Conservation (phyloP, 2,888 invertebrate genomes). For the Eurytoma californica region DNA sequence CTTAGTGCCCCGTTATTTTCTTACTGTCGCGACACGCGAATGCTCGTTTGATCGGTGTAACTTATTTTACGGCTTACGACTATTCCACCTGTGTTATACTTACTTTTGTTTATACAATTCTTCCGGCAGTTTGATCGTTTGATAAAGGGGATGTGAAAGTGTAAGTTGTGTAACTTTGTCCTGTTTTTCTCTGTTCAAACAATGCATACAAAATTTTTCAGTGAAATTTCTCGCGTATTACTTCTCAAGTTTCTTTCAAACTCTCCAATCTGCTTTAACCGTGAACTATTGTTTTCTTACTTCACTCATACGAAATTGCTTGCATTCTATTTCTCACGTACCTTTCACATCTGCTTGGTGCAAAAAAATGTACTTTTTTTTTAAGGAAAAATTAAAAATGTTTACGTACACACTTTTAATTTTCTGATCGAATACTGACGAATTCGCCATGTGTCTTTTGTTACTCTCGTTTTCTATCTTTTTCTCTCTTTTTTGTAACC, state of each 20-base stretch:
- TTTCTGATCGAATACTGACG: neutral
- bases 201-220: no score
- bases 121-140: conserved; percentile 1
- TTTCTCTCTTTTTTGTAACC: conserved; percentile 74
- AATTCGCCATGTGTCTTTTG: conserved; percentile 18
- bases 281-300: neutral
- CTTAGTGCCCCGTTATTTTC: neutral
- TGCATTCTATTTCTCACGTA: neutral
- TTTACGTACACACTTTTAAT: neutral
- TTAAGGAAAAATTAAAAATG: neutral
- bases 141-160: conserved; percentile 15
- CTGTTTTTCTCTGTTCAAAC: no score
- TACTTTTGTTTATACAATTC: conserved; percentile 3
- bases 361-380: neutral
- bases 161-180: neutral
- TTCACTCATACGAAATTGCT: no score
- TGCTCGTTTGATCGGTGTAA: conserved; percentile 8
- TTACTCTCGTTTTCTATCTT: conserved; percentile 44
- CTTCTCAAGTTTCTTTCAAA: no score
- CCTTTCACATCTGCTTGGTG: neutral
- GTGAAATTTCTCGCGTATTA: no score
- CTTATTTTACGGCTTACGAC: conserved; percentile 19
- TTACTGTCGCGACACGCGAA: conserved; percentile 19
- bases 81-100: neutral
- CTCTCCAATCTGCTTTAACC: neutral